A percentile compares a stretch with the other conserved stretches of the same genome.
These are phyloP conservation scores for Axinella damicornis DNA, from an alignment of 37 sponge, comb jelly and placozoan species.

Conservation along the genomic window DNA sequence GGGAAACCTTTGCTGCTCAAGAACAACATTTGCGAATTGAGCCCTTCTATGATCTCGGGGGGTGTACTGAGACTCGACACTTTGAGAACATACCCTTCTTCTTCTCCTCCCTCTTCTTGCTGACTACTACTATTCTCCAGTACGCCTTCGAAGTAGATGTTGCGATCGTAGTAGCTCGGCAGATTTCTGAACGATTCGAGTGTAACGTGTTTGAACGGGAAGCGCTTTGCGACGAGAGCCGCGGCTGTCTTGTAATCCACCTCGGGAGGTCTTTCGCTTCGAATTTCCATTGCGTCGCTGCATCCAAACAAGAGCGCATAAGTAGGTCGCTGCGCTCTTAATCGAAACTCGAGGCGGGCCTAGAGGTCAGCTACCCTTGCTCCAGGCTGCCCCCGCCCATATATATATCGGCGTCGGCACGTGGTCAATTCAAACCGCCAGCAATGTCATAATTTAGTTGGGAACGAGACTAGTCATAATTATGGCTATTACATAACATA, in stretches of 20 bases:
- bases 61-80: background rate
- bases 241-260: background rate
- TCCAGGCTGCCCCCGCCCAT: too few species aligned
- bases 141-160: constrained; percentile 37
- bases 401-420: too few species aligned
- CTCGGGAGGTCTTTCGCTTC: background rate
- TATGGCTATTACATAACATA: too few species aligned
- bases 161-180: constrained; percentile 48
- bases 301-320: too few species aligned
- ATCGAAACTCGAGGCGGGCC: too few species aligned
- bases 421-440: too few species aligned
- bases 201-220: constrained; percentile 31
- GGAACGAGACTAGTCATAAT: too few species aligned
- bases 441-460: too few species aligned
- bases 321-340: too few species aligned
- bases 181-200: constrained; percentile 7
- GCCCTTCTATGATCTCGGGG: background rate
- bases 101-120: background rate
- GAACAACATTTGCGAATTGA: constrained; percentile 58
- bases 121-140: background rate
- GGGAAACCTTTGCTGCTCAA: constrained; percentile 38
- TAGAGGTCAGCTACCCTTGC: too few species aligned
- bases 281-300: too few species aligned
- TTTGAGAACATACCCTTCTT: constrained; percentile 24
- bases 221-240: constrained; percentile 6